Conservation (phyloP, 1,140 invertebrate species). For the Drosophila repletoides region DNA sequence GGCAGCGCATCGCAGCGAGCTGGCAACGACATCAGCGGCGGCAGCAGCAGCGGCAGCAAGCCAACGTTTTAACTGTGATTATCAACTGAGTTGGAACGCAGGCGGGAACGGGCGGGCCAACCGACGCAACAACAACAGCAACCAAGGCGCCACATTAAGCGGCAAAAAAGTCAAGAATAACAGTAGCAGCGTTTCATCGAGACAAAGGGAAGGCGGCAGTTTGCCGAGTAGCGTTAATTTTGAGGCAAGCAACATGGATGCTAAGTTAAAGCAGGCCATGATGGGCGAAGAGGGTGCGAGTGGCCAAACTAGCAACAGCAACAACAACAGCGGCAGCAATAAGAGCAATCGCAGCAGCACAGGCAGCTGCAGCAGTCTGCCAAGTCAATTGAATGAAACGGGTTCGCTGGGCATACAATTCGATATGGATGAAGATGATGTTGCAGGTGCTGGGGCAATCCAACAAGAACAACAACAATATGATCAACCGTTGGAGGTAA, state of each 20-base stretch:
- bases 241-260: slow-evolving; percentile 55
- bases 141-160: slow-evolving; percentile 40
- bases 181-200: slow-evolving; percentile 83
- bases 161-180: slow-evolving; percentile 42
- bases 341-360: slow-evolving; percentile 31
- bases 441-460: not conserved
- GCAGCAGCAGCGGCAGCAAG: slow-evolving; percentile 45
- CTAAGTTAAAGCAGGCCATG: slow-evolving; percentile 49
- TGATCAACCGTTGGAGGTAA: slow-evolving; percentile 54
- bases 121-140: slow-evolving; percentile 54
- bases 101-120: slow-evolving; percentile 38
- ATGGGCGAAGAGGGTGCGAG: not conserved
- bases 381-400: slow-evolving; percentile 44
- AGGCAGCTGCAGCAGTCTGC: slow-evolving; percentile 53
- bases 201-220: slow-evolving; percentile 87
- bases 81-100: slow-evolving; percentile 52
- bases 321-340: slow-evolving; percentile 4
- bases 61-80: slow-evolving; percentile 74
- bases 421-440: slow-evolving; percentile 50
- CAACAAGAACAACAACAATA: slow-evolving; percentile 20
- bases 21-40: slow-evolving; percentile 54
- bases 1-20: slow-evolving; percentile 64
- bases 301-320: not conserved
- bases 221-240: slow-evolving; percentile 85
- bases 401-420: slow-evolving; percentile 27